A percentile compares a stretch with the other conserved stretches of the same genome.
These are phyloP conservation scores for Cladorhizidae sp. DNA, from an alignment of 37 sponge, comb jelly and placozoan genomes.

Conservation along the genomic window DNA sequence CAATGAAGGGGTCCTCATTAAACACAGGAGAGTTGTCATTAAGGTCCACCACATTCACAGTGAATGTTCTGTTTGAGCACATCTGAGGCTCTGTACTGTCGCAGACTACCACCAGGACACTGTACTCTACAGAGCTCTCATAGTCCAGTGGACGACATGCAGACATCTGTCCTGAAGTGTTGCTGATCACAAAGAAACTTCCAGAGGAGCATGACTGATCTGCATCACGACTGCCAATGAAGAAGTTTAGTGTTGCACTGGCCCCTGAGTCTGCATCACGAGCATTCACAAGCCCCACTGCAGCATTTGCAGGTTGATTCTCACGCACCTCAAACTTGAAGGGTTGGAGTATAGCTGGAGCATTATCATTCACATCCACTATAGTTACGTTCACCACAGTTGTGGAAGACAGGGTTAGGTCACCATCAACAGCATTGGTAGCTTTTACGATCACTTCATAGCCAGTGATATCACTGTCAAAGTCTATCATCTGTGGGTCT, in stretches of 20 bases:
- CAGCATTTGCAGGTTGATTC: slow-evolving; percentile 5
- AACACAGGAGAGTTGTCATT: slow-evolving; percentile 84
- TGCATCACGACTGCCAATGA: neutral
- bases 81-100: slow-evolving; percentile 15
- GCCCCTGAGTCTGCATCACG: slow-evolving; percentile 67
- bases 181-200: slow-evolving; percentile 30
- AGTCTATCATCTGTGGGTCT: slow-evolving; percentile 35
- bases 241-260: slow-evolving; percentile 49
- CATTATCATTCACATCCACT: slow-evolving; percentile 76
- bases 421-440: slow-evolving; percentile 27
- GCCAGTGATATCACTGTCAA: slow-evolving; percentile 17
- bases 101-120: slow-evolving; percentile 39
- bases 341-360: slow-evolving; percentile 59
- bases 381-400: slow-evolving; percentile 36
- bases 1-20: slow-evolving; percentile 28
- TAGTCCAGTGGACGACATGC: slow-evolving; percentile 62
- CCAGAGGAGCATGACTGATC: slow-evolving; percentile 9
- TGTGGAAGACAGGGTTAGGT: slow-evolving; percentile 30
- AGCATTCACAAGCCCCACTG: slow-evolving; percentile 46
- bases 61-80: slow-evolving; percentile 33
- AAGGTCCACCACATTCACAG: slow-evolving; percentile 60
- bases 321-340: slow-evolving; percentile 52
- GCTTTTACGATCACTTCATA: slow-evolving; percentile 44
- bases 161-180: slow-evolving; percentile 39
- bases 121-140: slow-evolving; percentile 32